Evolutionary conservation across 35 echinoderm and acorn worm genomes (phyloP).

Genomic region (Apostichopus japonicus): DNA sequence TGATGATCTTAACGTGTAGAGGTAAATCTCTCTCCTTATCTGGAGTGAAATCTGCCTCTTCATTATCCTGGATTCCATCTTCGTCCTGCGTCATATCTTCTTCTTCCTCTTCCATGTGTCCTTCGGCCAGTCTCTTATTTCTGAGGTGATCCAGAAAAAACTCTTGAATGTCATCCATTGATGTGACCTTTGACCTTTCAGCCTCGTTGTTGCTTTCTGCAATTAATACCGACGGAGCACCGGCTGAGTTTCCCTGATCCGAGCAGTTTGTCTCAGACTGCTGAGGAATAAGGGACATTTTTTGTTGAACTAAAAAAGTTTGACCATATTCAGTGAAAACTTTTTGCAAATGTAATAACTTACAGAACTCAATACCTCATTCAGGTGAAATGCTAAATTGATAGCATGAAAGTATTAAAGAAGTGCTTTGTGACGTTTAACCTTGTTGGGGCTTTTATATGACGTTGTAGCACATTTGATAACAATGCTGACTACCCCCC

Average conservation of each 20-base stretch:
- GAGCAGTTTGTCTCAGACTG: not conserved
- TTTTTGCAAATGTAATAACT: too few species aligned
- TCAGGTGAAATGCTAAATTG: too few species aligned
- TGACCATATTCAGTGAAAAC: not conserved
- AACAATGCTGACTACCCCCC: too few species aligned
- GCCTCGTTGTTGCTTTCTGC: not conserved
- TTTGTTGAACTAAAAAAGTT: not conserved
- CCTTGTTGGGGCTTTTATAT: too few species aligned
- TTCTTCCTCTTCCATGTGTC: not conserved
- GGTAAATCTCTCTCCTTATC: constrained; percentile 70
- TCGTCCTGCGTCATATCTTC: not conserved
- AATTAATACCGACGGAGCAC: not conserved
- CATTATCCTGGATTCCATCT: constrained; percentile 21
- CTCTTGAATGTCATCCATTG: constrained; percentile 45
- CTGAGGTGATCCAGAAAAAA: constrained; percentile 73
- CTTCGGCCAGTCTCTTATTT: constrained; percentile 67
- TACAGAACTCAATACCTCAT: too few species aligned
- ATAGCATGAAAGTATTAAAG: too few species aligned
- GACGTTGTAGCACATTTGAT: too few species aligned
- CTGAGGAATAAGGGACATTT: not conserved
- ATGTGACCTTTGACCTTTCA: constrained; percentile 32
- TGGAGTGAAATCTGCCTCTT: not conserved
- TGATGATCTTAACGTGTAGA: constrained; percentile 68
- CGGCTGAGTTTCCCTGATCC: not conserved
- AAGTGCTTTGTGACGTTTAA: too few species aligned